Evolutionary conservation across 2,888 invertebrate species (phyloP).

Genomic region (Eupithecia subumbrata): DNA sequence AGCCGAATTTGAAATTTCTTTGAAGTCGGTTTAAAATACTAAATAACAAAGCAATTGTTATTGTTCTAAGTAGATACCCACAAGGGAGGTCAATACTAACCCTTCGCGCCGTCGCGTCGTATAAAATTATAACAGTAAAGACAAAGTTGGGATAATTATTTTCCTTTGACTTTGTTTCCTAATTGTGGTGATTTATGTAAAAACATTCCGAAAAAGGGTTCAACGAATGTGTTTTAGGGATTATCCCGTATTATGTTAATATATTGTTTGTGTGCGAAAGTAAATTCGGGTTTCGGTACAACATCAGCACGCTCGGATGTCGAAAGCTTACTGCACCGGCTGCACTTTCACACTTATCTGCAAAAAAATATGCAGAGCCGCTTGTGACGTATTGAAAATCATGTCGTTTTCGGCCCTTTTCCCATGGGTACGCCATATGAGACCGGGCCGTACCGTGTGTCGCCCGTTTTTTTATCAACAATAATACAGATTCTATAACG

Average conservation of each 20-base stretch:
- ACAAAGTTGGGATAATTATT: neutral
- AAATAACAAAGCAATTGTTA: neutral
- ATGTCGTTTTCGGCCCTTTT: too few species aligned
- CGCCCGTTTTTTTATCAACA: too few species aligned
- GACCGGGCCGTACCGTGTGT: too few species aligned
- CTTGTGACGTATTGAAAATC: too few species aligned
- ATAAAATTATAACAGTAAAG: neutral
- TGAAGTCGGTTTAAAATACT: neutral
- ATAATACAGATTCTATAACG: too few species aligned
- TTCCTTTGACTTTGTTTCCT: neutral
- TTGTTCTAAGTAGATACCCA: neutral
- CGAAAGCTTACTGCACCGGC: too few species aligned
- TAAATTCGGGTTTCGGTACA: neutral
- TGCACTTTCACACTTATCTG: too few species aligned
- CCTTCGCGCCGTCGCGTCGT: neutral
- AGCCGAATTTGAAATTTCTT: neutral
- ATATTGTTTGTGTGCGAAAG: neutral
- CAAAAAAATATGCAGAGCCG: too few species aligned
- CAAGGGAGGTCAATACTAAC: neutral
- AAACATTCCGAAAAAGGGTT: slow-evolving; percentile 6
- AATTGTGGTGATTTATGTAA: slow-evolving; percentile 7
- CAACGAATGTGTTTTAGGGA: neutral
- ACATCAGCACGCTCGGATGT: too few species aligned
- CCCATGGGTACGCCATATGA: too few species aligned
- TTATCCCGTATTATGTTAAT: neutral